Conservation (phyloP, 2,888 invertebrate species). For the Odontocerum albicorne region DNA sequence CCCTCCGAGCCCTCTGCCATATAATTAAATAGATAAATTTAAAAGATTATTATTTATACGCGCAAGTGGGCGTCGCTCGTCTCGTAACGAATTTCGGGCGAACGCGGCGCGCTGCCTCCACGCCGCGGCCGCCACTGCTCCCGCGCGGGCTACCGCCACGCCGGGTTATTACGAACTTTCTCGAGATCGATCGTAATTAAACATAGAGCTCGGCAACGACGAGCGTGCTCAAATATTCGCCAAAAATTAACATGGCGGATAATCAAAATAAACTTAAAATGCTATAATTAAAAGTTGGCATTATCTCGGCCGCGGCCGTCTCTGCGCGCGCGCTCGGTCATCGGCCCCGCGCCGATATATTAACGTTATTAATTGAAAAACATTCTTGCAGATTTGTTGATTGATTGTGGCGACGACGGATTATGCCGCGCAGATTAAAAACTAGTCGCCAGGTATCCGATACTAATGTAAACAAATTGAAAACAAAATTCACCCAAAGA, state of each 20-base stretch:
- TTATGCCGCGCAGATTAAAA: too few species aligned
- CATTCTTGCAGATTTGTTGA: slow-evolving; percentile 15
- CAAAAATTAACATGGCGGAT: slow-evolving; percentile 25
- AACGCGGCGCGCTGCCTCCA: slow-evolving; percentile 15
- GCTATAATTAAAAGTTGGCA: slow-evolving; percentile 24
- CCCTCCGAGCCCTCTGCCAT: slow-evolving; percentile 24
- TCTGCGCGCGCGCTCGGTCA: neutral
- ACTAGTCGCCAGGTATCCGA: too few species aligned
- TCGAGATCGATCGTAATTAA: slow-evolving; percentile 26
- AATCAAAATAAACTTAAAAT: slow-evolving; percentile 27
- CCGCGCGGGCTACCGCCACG: slow-evolving; percentile 3
- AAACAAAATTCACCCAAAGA: too few species aligned
- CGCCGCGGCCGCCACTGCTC: slow-evolving; percentile 2
- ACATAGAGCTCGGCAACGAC: slow-evolving; percentile 20
- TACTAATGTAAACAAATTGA: too few species aligned
- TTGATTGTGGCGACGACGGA: slow-evolving; percentile 16
- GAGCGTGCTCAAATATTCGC: slow-evolving; percentile 16
- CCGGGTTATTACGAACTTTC: slow-evolving; percentile 19
- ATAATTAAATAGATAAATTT: slow-evolving; percentile 38
- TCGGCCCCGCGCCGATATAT: slow-evolving; percentile 3
- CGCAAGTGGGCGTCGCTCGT: slow-evolving; percentile 35
- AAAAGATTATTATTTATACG: slow-evolving; percentile 38
- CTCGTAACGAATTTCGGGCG: slow-evolving; percentile 35
- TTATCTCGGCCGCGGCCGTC: slow-evolving; percentile 1
- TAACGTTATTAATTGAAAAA: slow-evolving; percentile 25